These are phyloP conservation scores for Andrena fulva DNA, from an alignment of 2,888 invertebrate genomes.

Conservation along the genomic window DNA sequence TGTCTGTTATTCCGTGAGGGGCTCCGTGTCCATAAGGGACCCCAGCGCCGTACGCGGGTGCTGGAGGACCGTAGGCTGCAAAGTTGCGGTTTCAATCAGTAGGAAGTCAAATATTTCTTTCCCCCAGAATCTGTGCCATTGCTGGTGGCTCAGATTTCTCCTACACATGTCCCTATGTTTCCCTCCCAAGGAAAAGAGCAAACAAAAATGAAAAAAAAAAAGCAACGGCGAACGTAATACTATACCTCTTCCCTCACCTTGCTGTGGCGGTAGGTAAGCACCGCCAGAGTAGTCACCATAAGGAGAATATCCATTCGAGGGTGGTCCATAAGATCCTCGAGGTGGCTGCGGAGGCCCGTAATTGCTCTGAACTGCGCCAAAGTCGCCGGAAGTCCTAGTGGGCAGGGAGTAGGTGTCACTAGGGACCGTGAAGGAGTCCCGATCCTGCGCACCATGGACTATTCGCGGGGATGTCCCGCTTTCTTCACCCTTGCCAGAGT, in stretches of 20 bases:
- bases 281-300: conserved; percentile 67
- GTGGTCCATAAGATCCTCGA: conserved; percentile 24
- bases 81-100: conserved; percentile 54
- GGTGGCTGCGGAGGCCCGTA: conserved; percentile 19
- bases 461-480: neutral
- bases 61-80: conserved; percentile 85
- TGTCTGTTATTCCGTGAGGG: conserved; percentile 87
- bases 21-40: conserved; percentile 84
- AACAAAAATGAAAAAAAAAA: neutral
- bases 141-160: neutral
- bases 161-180: too few species aligned
- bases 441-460: neutral
- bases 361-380: conserved; percentile 12
- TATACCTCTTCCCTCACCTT: conserved; percentile 81
- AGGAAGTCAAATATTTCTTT: neutral
- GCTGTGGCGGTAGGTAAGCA: conserved; percentile 68
- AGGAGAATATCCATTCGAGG: conserved; percentile 43
- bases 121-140: neutral
- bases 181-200: neutral
- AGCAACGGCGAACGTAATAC: conserved; percentile 34
- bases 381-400: conserved; percentile 61
- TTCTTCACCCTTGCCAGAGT: conserved; percentile 56
- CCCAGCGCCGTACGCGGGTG: conserved; percentile 56
- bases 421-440: conserved; percentile 30
- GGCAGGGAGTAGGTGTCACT: conserved; percentile 74